Percentiles rank a stretch among this genome's conserved stretches.
phyloP scores from a whole-genome alignment of 1,140 invertebrate species.

The Zaprionus gabonicus region DNA sequence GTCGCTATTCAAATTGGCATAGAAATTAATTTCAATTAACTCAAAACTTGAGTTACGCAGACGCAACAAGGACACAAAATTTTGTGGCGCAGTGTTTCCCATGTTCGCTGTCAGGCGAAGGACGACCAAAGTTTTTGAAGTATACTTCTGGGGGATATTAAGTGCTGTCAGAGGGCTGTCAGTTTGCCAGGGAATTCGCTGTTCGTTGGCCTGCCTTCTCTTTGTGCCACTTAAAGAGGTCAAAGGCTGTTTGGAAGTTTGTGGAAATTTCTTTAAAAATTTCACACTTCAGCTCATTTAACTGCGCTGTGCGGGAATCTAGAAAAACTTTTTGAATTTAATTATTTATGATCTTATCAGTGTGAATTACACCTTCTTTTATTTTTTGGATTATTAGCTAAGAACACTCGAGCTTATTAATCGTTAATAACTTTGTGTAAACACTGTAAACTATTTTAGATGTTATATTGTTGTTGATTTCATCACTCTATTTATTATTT shows the following conservation, averaged over 20 bases:
- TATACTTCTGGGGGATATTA: constrained; percentile 49
- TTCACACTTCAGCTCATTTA: not conserved
- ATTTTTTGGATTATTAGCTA: no score
- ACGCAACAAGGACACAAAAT: constrained; percentile 27
- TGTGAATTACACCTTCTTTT: not conserved
- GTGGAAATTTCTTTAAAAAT: constrained; percentile 3
- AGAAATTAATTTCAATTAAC: constrained; percentile 81
- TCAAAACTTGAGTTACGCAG: constrained; percentile 44
- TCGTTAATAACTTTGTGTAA: no score
- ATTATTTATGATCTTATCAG: not conserved
- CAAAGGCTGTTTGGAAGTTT: constrained; percentile 1
- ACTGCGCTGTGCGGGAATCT: not conserved
- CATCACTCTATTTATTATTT: no score
- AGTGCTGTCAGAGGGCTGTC: constrained; percentile 32
- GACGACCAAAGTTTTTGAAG: constrained; percentile 49
- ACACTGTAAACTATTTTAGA: not conserved
- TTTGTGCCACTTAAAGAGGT: constrained; percentile 1
- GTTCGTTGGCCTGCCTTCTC: not conserved
- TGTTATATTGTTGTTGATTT: not conserved
- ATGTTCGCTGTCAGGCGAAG: constrained; percentile 1
- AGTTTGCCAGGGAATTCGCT: constrained; percentile 19
- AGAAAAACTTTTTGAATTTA: not conserved
- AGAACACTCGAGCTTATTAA: no score
- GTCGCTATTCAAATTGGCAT: constrained; percentile 72
- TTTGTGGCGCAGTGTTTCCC: constrained; percentile 12